Evolutionary conservation across 2,797 vertebrate species (phyloP).

Genomic region (Oreonectes daqikongensis): DNA sequence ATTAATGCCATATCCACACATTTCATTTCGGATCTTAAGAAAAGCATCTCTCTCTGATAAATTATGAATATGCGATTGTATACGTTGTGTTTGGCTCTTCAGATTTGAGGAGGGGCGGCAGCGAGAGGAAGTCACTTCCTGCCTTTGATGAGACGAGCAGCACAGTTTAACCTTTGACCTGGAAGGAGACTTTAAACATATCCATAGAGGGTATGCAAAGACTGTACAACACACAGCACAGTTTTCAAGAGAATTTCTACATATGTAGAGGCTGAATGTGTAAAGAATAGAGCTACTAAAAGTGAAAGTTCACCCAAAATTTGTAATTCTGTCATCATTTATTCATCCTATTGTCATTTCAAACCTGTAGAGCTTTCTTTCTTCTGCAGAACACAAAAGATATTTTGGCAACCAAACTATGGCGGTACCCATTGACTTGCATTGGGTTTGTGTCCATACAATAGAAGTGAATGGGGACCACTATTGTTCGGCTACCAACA

Average conservation of each 20-base stretch:
- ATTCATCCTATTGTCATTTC: too few relatives aligned
- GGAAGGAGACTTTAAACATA: conserved; percentile 27
- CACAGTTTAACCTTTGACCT: conserved; percentile 44
- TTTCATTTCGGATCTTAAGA: conserved; percentile 74
- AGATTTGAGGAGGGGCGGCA: conserved; percentile 85
- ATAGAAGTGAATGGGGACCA: too few relatives aligned
- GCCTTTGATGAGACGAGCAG: conserved; percentile 63
- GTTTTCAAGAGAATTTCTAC: neutral
- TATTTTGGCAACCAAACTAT: too few relatives aligned
- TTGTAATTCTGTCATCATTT: too few relatives aligned
- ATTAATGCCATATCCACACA: conserved; percentile 74
- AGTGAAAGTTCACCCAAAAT: neutral
- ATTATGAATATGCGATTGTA: conserved; percentile 58
- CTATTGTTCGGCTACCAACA: too few relatives aligned
- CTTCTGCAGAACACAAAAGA: too few relatives aligned
- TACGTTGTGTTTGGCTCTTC: conserved; percentile 71
- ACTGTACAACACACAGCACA: neutral
- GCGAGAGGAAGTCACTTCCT: conserved; percentile 65
- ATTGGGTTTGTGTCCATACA: too few relatives aligned
- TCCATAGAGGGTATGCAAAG: neutral
- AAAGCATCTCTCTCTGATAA: conserved; percentile 77
- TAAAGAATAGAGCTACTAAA: neutral
- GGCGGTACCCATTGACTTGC: too few relatives aligned
- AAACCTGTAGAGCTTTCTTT: too few relatives aligned
- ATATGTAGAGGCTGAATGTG: neutral